Evolutionary conservation across 2,113 vertebrate species (phyloP).

Genomic region (Paedocypris sp.): DNA sequence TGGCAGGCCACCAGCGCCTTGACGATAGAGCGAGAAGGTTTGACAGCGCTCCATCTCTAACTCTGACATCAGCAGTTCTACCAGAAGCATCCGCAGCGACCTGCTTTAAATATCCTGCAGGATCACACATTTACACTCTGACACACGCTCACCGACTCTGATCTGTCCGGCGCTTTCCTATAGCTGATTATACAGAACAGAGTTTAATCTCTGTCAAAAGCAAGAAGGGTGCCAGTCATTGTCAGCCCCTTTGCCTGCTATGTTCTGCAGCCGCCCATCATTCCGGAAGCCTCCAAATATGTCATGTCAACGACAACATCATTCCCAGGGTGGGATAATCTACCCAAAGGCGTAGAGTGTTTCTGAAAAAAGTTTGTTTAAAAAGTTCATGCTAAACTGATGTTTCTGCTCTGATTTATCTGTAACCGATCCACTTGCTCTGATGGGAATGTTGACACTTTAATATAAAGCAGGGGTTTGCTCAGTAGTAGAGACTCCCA

Average conservation of each 20-base stretch:
- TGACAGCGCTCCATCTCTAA: constrained; percentile 9
- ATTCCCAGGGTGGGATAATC: background rate
- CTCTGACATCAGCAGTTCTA: constrained; percentile 14
- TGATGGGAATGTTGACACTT: too few relatives aligned
- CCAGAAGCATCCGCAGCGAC: background rate
- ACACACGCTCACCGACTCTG: background rate
- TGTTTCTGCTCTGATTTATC: too few relatives aligned
- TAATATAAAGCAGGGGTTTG: too few relatives aligned
- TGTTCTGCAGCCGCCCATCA: background rate
- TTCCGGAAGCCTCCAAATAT: background rate
- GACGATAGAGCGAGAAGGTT: background rate
- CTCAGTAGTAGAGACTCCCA: too few relatives aligned
- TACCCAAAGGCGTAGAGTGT: background rate
- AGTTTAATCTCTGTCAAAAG: constrained; percentile 11
- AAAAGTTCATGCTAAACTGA: too few relatives aligned
- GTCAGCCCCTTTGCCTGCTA: background rate
- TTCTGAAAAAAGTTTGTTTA: too few relatives aligned
- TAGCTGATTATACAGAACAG: constrained; percentile 5
- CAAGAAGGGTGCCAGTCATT: background rate
- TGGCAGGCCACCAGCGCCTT: background rate
- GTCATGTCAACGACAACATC: background rate
- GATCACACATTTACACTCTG: constrained; percentile 1
- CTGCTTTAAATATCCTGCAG: constrained; percentile 12
- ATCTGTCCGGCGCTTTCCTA: constrained; percentile 4
- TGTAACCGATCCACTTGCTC: too few relatives aligned